phyloP scores from a whole-genome alignment of 2,888 invertebrate species.

The Clunio marinus region DNA sequence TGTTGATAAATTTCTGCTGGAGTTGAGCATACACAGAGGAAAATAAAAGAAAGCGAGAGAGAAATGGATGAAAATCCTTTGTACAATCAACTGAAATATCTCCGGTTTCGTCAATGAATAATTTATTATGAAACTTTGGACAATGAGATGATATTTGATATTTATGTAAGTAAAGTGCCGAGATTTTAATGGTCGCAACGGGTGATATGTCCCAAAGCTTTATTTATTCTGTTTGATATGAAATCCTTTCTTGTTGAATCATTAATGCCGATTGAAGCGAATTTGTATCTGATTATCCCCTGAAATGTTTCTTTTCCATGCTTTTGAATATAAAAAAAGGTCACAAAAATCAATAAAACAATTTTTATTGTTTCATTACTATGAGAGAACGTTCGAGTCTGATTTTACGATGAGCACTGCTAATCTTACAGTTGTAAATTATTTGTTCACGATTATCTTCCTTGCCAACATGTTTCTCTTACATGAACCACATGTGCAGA shows the following conservation, averaged over 20 bases:
- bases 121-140: background rate
- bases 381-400: background rate
- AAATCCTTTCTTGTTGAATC: constrained; percentile 9
- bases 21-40: too few relatives aligned
- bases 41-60: too few relatives aligned
- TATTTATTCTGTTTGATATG: background rate
- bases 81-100: background rate
- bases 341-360: background rate
- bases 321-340: too few relatives aligned
- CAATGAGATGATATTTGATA: background rate
- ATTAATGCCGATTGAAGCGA: constrained; percentile 5
- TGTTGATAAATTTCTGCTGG: background rate
- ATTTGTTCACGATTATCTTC: background rate
- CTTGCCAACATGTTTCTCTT: background rate
- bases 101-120: constrained; percentile 5
- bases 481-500: background rate
- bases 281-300: background rate
- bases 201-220: background rate
- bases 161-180: background rate
- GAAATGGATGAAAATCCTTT: background rate
- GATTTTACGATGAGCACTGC: background rate
- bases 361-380: background rate
- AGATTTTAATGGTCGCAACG: background rate
- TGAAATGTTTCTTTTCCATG: too few relatives aligned
- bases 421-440: constrained; percentile 7